Evolutionary conservation across 1,140 invertebrate genomes (phyloP).

Genomic region (Drosophila willistoni): DNA sequence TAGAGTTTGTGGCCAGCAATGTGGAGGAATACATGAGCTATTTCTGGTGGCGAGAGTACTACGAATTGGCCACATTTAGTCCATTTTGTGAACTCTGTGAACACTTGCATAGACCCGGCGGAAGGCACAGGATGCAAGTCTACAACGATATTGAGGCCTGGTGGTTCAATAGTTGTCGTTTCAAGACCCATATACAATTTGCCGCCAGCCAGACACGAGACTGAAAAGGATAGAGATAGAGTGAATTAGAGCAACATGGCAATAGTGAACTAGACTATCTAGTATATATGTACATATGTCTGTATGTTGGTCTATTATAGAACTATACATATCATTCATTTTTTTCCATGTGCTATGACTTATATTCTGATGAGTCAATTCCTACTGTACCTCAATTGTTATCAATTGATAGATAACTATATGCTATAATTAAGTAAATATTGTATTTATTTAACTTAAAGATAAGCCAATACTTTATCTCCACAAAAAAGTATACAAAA

Average conservation of each 20-base stretch:
- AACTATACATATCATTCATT: background rate
- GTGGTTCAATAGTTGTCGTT: conserved; percentile 75
- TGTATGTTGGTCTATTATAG: background rate
- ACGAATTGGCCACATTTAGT: conserved; percentile 55
- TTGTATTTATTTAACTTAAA: background rate
- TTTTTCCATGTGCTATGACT: background rate
- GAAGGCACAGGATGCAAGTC: conserved; percentile 53
- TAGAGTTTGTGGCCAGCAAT: conserved; percentile 84
- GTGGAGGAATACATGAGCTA: conserved; percentile 83
- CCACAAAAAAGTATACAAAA: no score
- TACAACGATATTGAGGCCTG: conserved; percentile 75
- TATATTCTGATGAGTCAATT: background rate
- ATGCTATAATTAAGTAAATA: background rate
- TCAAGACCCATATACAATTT: conserved; percentile 57
- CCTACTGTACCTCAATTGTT: background rate
- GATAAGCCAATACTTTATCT: conserved; percentile 4
- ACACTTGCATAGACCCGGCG: conserved; percentile 61
- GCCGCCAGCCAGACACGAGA: conserved; percentile 22
- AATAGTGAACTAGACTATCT: no score
- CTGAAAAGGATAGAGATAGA: conserved; percentile 14
- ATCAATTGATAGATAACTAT: conserved; percentile 1
- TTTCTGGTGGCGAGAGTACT: conserved; percentile 84
- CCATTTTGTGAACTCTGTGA: conserved; percentile 78
- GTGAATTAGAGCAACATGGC: conserved; percentile 26
- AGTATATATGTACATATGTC: no score